These are phyloP conservation scores for Gandaritis pyraliata DNA, from an alignment of 2,888 invertebrate species.

Conservation along the genomic window DNA sequence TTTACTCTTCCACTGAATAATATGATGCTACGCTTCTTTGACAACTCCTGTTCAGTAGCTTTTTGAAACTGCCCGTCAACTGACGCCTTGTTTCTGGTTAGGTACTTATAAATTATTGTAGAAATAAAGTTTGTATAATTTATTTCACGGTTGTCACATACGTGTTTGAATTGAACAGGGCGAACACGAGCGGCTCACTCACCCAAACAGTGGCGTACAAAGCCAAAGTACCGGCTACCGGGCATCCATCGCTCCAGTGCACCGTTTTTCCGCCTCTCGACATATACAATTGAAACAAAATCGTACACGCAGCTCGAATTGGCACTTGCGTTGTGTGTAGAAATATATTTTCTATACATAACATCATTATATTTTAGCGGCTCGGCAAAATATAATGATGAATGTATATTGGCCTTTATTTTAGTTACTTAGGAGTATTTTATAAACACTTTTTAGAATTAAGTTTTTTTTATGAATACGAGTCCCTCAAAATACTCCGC, in stretches of 20 bases:
- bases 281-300: conserved; percentile 76
- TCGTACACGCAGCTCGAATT: conserved; percentile 57
- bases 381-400: too few species aligned
- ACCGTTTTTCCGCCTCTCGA: conserved; percentile 69
- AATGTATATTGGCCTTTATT: too few species aligned
- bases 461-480: conserved; percentile 7
- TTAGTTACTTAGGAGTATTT: too few species aligned
- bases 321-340: conserved; percentile 38
- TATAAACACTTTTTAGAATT: too few species aligned
- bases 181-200: conserved; percentile 57
- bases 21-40: conserved; percentile 39
- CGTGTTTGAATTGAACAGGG: conserved; percentile 47
- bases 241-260: conserved; percentile 67
- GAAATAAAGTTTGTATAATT: conserved; percentile 52
- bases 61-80: conserved; percentile 11
- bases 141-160: conserved; percentile 51
- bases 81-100: conserved; percentile 27
- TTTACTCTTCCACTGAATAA: conserved; percentile 46
- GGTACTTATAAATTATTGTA: conserved; percentile 39
- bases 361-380: too few species aligned
- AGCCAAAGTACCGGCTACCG: conserved; percentile 66
- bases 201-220: conserved; percentile 67
- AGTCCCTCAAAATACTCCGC: conserved; percentile 5
- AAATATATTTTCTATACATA: too few species aligned
- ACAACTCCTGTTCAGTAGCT: conserved; percentile 42